Evolutionary conservation across 2,113 vertebrate species (phyloP).

Genomic region (Limnothrissa miodon): DNA sequence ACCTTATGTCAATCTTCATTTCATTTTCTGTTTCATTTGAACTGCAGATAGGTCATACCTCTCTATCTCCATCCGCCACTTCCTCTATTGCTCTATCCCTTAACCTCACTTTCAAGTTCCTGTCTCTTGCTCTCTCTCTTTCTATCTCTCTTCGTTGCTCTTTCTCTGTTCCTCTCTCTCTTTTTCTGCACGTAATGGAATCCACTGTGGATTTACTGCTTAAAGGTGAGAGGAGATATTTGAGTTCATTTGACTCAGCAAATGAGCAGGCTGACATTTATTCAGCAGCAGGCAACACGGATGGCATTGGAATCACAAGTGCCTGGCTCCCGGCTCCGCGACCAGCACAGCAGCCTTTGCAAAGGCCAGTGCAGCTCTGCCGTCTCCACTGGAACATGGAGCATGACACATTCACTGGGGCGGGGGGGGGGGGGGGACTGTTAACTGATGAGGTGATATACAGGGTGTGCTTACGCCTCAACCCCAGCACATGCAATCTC

Average conservation of each 20-base stretch:
- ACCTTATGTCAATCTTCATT: background rate
- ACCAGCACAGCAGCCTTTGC: background rate
- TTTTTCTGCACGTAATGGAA: conserved; percentile 15
- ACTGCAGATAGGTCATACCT: background rate
- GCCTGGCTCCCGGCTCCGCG: background rate
- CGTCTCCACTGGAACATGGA: background rate
- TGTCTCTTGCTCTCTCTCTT: background rate
- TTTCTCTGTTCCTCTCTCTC: background rate
- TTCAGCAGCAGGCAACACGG: conserved; percentile 70
- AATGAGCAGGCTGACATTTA: conserved; percentile 63
- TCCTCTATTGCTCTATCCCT: background rate
- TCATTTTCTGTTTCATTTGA: conserved; percentile 18
- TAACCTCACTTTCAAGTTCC: background rate
- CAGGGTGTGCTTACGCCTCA: no score
- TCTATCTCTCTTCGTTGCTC: background rate
- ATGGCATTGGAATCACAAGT: conserved; percentile 62
- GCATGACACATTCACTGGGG: background rate
- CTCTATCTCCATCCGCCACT: background rate
- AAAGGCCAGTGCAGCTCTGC: background rate
- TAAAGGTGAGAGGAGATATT: conserved; percentile 40
- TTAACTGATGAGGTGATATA: no score
- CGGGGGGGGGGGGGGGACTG: no score
- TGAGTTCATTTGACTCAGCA: conserved; percentile 40
- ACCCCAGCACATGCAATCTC: no score
- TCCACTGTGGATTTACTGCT: conserved; percentile 10